Base-by-base conservation (phyloP, 92 coral and sea anemone genomes). In the Palythoa grandiflora region DNA sequence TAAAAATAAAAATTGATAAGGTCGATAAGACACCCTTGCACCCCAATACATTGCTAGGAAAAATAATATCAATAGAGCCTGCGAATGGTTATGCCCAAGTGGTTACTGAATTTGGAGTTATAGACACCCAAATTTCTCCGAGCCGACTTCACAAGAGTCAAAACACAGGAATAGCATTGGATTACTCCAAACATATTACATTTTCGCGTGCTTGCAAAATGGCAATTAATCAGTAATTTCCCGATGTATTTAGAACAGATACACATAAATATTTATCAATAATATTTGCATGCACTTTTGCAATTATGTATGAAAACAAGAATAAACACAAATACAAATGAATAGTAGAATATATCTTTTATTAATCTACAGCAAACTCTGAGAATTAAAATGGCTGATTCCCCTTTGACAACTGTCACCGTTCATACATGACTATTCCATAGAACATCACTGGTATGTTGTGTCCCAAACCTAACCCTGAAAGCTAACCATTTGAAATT, bases 391-490 rank as follows among this genome's bases (percentile, higher is more conserved):
- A 73, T 73, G 78, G 78, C 78, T 73, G 78, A 52, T 52, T 52
- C 55, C 55, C 55, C 55, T 52, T 52, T 52, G 55, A 52, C 55
- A 52, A 52, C 81, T 77, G 52, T 77, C 47, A 36, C 83, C 83
- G 51, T 35, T 35, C 50, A 77, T 77, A 76, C 81, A 76, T 76
- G 81, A 76, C 81, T 76, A 76, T 76, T 76, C 81, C 81, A 76
- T 76, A 76, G 81, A 76, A 76, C 81, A 76, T 76, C 81, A 76
- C 81, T 76, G 81, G 81, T 76, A 76, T 76, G 81, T 76, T 76
- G 81, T 76, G 81, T 76, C 81, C 81, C 81, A 76, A 76, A 76
- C 81, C 81, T 76, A 76, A 76, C 81, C 81, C 81, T 76, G 81
- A 76, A 76, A 76, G 81, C 48, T 76, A 76, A 76, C 81, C 81